Evolutionary conservation across 2,797 vertebrate genomes (phyloP), one percentile per base, ranked within the genome.

Genomic region (Dicrostonyx torquatus): DNA sequence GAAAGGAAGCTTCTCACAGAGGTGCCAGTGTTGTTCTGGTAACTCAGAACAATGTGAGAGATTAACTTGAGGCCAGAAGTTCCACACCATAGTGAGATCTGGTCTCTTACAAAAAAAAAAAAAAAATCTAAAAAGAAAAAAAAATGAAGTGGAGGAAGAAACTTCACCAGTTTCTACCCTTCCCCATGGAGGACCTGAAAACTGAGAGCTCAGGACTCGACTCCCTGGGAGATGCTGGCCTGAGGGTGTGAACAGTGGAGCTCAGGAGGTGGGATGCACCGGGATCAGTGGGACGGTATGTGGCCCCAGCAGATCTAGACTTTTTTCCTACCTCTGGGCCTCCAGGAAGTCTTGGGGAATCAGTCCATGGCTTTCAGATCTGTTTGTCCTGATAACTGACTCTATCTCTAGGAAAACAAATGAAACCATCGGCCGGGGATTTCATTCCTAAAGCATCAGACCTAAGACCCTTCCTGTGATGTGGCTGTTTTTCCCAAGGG

Each of bases 181-280:
- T 82, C 20, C 13, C 45, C 0, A 0, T 15, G 50, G 26, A 72
- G 55, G 34, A 72, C 86, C 73, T 48, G 62, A 6, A 17, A 6
- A 1, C 50, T 12, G 48, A 79, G 70, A 31, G 37, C 11, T 75
- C 40, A n/a, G 2, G 43, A 4, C 60, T 85, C 37, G 13, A 40
- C 45, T 0, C 1, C 8, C n/a, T 48, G 3, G 53, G 78, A 37
- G 62, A n/a, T 17, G 11, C 50, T 53, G 70, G 10, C 34, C 70
- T 2, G 3, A 31, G 75, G 40, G 17, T 5, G 0, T 43, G 80
- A 31, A 20, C 0, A 1, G 31, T 34, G n/a, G 31, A 50, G 34
- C 6, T 37, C 0, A 0, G 40, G 31, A 55, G 10, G 20, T 24
- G 8, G 12, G 18, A 12, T 43, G 15, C 5, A 10, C 43, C 2